These are phyloP conservation scores for Cephus pygmeus DNA, from an alignment of 2,888 invertebrate genomes.

Conservation along the genomic window DNA sequence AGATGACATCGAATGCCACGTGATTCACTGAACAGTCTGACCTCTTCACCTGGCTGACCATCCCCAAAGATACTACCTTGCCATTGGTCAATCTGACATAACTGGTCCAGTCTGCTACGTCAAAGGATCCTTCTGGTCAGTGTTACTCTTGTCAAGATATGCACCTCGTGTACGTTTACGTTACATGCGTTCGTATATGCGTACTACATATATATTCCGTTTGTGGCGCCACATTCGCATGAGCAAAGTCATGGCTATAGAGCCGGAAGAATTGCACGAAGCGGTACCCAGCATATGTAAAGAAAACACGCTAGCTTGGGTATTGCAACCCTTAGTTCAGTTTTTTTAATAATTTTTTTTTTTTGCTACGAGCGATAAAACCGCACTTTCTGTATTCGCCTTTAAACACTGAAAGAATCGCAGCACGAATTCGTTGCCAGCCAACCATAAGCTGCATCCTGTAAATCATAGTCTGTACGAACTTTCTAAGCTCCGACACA, in stretches of 20 bases:
- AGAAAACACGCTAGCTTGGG: background rate
- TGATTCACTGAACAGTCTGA: background rate
- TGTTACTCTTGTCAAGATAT: background rate
- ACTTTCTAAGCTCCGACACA: background rate
- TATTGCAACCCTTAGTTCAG: background rate
- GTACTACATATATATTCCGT: background rate
- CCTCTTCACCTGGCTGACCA: background rate
- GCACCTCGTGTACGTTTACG: background rate
- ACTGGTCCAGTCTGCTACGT: background rate
- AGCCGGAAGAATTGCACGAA: background rate
- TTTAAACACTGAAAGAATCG: conserved; percentile 9
- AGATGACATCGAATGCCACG: conserved; percentile 1
- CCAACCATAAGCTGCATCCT: conserved; percentile 4
- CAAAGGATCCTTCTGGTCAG: background rate
- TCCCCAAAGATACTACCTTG: background rate
- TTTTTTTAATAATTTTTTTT: background rate
- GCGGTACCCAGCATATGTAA: background rate
- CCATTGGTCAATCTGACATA: background rate
- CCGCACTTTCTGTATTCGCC: conserved; percentile 10
- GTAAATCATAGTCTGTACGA: background rate
- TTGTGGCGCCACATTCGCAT: background rate
- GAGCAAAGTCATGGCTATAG: background rate
- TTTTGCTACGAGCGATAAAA: conserved; percentile 42
- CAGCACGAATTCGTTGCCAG: conserved; percentile 17
- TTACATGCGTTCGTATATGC: background rate